phyloP scores from a whole-genome alignment of 2,888 invertebrate species.

The Notodonta ziczac region DNA sequence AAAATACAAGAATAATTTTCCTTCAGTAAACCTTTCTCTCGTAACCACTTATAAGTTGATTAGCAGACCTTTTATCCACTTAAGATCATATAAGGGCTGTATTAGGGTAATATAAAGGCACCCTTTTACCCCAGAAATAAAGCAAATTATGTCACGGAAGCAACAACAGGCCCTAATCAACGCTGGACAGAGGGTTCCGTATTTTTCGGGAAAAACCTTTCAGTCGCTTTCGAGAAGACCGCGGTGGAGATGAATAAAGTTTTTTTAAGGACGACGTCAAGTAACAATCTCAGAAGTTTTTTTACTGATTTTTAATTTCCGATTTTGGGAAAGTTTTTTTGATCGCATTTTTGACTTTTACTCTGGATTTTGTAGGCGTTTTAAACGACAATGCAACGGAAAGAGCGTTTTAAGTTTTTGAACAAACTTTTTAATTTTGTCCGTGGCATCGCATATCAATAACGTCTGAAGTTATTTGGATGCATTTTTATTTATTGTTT shows the following conservation, averaged over 20 bases:
- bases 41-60: neutral
- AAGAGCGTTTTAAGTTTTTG: too few species aligned
- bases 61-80: neutral
- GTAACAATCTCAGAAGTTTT: neutral
- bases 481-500: too few species aligned
- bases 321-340: neutral
- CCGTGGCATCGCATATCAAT: too few species aligned
- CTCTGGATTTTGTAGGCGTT: neutral
- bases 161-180: slow-evolving; percentile 19
- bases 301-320: neutral
- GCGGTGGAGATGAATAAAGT: slow-evolving; percentile 30
- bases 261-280: slow-evolving; percentile 8
- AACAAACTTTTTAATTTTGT: too few species aligned
- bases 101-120: neutral
- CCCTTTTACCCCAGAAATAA: neutral
- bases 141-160: slow-evolving; percentile 4
- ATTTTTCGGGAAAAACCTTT: slow-evolving; percentile 37
- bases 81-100: slow-evolving; percentile 1
- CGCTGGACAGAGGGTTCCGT: slow-evolving; percentile 28
- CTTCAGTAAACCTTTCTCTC: neutral
- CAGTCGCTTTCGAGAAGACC: slow-evolving; percentile 24
- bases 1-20: neutral
- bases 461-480: too few species aligned
- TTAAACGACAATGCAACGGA: too few species aligned
- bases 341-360: neutral